Evolutionary conservation across 2,797 vertebrate genomes (phyloP).

Genomic region (Trachops cirrhosus): DNA sequence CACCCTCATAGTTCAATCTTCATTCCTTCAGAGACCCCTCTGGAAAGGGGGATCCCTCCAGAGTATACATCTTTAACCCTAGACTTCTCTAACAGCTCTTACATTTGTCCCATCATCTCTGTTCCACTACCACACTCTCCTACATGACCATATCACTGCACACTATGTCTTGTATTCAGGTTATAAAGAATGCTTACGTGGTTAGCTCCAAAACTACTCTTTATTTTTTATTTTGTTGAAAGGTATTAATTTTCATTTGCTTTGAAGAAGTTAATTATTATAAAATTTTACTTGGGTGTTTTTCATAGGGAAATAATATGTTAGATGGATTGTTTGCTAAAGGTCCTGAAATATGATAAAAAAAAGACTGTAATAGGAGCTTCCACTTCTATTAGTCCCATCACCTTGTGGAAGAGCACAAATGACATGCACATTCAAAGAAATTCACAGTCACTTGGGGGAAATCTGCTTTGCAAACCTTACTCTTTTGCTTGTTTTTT

Average conservation of each 20-base stretch:
- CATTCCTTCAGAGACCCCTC: neutral
- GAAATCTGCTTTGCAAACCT: neutral
- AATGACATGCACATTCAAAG: neutral
- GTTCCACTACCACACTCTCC: neutral
- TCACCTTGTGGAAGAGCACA: neutral
- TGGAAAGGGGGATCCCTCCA: neutral
- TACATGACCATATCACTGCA: accelerated
- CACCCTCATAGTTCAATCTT: neutral
- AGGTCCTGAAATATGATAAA: neutral
- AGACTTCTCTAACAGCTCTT: neutral
- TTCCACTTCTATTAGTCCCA: neutral
- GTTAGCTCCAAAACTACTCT: neutral
- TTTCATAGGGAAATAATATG: neutral
- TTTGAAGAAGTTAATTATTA: neutral
- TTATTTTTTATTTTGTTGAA: neutral
- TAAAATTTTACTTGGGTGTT: neutral
- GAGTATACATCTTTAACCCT: neutral
- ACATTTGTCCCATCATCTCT: neutral
- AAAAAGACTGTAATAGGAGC: neutral
- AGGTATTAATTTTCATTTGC: neutral
- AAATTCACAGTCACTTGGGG: neutral
- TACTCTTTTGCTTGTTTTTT: neutral
- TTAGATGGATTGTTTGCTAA: neutral
- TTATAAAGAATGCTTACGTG: neutral
- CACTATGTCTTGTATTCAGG: neutral